A percentile compares a stretch with the other conserved stretches of the same genome.
These are phyloP conservation scores for Ashinkailepas kermadecensis DNA, from an alignment of 2,888 invertebrate species.

Conservation along the genomic window DNA sequence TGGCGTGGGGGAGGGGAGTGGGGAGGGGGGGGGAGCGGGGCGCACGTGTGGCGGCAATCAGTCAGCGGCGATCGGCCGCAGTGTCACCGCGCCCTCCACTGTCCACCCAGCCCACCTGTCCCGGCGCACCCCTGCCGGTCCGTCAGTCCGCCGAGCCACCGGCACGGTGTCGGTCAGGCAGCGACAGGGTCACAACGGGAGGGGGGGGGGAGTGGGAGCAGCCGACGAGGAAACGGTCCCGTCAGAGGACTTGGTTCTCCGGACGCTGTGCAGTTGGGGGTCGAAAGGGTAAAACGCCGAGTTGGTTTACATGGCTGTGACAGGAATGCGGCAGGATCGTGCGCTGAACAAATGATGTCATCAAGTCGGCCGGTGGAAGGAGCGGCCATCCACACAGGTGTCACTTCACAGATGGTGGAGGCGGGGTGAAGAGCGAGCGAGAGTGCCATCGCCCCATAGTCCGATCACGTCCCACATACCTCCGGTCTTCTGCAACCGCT, in stretches of 20 bases:
- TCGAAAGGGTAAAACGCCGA: background rate
- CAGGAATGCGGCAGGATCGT: no score
- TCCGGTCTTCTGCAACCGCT: no score
- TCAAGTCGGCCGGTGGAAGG: no score
- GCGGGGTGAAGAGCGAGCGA: no score
- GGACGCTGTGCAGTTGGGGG: background rate
- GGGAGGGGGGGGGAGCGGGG: background rate
- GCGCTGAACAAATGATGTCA: no score
- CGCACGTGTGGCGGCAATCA: background rate
- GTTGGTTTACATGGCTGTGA: no score
- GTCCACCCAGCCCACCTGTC: background rate
- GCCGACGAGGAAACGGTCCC: background rate
- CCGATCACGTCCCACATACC: no score
- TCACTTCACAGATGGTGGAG: no score
- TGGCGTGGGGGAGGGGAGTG: no score
- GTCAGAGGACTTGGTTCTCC: background rate
- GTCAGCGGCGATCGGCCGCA: background rate
- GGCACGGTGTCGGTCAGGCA: background rate
- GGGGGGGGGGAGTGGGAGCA: background rate
- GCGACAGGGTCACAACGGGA: background rate
- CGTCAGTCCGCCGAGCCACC: background rate
- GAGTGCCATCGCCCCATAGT: no score
- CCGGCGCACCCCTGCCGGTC: background rate
- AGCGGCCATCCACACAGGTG: no score
- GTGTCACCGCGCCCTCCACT: background rate